Evolutionary conservation across 1,140 invertebrate genomes (phyloP).

Genomic region (Steinernema feltiae): DNA sequence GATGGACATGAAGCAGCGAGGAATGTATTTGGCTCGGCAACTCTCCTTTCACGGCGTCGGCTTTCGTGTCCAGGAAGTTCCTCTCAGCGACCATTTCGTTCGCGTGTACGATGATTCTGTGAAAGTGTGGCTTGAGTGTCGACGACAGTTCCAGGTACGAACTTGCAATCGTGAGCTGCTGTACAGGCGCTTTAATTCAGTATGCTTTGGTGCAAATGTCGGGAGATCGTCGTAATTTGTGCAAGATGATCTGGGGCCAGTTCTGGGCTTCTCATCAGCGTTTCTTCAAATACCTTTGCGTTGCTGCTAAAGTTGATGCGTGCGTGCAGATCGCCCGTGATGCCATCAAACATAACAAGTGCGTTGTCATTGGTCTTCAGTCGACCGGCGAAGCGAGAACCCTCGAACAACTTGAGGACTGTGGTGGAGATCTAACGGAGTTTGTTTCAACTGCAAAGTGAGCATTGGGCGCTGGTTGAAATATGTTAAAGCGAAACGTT

Average conservation of each 20-base stretch:
- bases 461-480: conserved; percentile 53
- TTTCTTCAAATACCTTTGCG: conserved; percentile 99
- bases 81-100: conserved; percentile 76
- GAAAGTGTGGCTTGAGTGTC: conserved; percentile 67
- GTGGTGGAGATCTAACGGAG: conserved; percentile 91
- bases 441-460: conserved; percentile 98
- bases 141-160: conserved; percentile 53
- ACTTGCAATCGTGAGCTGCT: background rate
- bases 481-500: background rate
- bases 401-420: conserved; percentile 85
- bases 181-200: conserved; percentile 11
- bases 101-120: conserved; percentile 88
- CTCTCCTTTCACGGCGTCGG: conserved; percentile 85
- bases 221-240: conserved; percentile 67
- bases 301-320: conserved; percentile 74
- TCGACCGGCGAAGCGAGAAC: conserved; percentile 96
- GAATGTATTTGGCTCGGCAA: conserved; percentile 96
- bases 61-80: conserved; percentile 93
- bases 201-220: conserved; percentile 65
- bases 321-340: conserved; percentile 31
- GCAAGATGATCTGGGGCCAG: conserved; percentile 66
- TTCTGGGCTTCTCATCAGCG: conserved; percentile 99
- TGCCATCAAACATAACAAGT: conserved; percentile 76
- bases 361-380: conserved; percentile 96
- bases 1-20: conserved; percentile 96